phyloP scores from a whole-genome alignment of 53 echinoderm and acorn worm genomes.

The Crossaster papposus region DNA sequence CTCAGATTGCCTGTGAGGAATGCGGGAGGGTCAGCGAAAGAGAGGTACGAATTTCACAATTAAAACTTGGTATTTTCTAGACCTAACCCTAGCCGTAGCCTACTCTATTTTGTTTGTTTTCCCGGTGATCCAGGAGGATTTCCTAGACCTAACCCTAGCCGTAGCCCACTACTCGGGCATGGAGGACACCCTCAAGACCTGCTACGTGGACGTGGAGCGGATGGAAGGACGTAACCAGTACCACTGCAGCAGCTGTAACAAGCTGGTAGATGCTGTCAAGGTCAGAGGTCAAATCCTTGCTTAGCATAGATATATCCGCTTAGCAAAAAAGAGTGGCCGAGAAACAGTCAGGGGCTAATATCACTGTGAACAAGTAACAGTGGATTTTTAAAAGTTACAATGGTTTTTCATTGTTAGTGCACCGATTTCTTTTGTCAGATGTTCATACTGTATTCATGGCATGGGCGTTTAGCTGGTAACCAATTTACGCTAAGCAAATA shows the following conservation, averaged over 20 bases:
- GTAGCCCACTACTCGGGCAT: constrained; percentile 80
- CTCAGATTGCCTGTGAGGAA: constrained; percentile 87
- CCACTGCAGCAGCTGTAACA: constrained; percentile 78
- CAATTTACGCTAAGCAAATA: too few relatives aligned
- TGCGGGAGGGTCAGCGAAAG: constrained; percentile 92
- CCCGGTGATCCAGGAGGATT: constrained; percentile 72
- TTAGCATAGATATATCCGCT: background rate
- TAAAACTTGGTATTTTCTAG: too few relatives aligned
- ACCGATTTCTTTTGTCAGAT: too few relatives aligned
- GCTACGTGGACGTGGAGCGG: constrained; percentile 77
- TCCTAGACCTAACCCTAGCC: constrained; percentile 90
- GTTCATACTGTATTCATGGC: too few relatives aligned
- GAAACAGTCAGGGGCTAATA: too few relatives aligned
- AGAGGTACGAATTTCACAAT: constrained; percentile 62
- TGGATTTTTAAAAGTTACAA: too few relatives aligned
- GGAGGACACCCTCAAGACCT: constrained; percentile 73
- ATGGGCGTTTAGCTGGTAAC: too few relatives aligned
- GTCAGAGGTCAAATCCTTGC: constrained; percentile 32
- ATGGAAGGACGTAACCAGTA: constrained; percentile 94
- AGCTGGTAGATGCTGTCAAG: constrained; percentile 93
- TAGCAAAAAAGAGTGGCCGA: too few relatives aligned
- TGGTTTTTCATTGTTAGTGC: too few relatives aligned
- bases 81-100: constrained; percentile 77
- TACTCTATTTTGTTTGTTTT: background rate
- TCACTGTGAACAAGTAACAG: too few relatives aligned